Evolutionary conservation across 2,113 vertebrate species (phyloP).

Genomic region (Bagarius yarrelli): DNA sequence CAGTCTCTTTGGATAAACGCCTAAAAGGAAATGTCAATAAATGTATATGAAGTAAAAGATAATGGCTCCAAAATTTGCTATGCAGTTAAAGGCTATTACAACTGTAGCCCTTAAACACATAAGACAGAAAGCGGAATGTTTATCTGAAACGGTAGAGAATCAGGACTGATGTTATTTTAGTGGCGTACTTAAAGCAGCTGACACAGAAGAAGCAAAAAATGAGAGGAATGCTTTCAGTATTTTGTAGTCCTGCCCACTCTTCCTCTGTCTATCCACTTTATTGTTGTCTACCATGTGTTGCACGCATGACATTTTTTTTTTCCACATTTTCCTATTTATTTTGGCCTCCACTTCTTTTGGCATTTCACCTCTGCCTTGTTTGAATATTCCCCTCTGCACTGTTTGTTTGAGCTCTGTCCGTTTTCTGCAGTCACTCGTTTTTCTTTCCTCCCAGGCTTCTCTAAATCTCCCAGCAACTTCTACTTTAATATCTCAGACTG

Average conservation of each 20-base stretch:
- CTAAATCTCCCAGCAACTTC: conserved; percentile 49
- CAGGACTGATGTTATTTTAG: conserved; percentile 37
- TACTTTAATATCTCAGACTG: conserved; percentile 44
- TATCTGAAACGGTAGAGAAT: neutral
- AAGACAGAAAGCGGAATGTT: neutral
- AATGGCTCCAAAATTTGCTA: neutral
- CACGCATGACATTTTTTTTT: conserved; percentile 21
- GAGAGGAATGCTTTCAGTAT: conserved; percentile 34
- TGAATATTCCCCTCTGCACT: conserved; percentile 48
- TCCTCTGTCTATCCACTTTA: conserved; percentile 25
- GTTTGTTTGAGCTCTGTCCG: conserved; percentile 41
- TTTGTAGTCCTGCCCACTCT: conserved; percentile 34
- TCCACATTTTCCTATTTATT: conserved; percentile 50
- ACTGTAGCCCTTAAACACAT: neutral
- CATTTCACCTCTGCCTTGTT: conserved; percentile 50
- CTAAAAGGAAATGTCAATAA: no score
- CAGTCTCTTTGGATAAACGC: no score
- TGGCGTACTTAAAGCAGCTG: conserved; percentile 24
- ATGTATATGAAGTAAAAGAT: neutral
- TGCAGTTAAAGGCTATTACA: neutral
- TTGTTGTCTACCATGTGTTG: conserved; percentile 41
- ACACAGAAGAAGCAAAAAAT: conserved; percentile 30
- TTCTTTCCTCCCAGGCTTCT: conserved; percentile 39
- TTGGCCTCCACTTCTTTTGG: conserved; percentile 48
- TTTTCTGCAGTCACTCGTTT: conserved; percentile 36